phyloP scores from a whole-genome alignment of 2,797 vertebrate species.

The Macropodus opercularis region DNA sequence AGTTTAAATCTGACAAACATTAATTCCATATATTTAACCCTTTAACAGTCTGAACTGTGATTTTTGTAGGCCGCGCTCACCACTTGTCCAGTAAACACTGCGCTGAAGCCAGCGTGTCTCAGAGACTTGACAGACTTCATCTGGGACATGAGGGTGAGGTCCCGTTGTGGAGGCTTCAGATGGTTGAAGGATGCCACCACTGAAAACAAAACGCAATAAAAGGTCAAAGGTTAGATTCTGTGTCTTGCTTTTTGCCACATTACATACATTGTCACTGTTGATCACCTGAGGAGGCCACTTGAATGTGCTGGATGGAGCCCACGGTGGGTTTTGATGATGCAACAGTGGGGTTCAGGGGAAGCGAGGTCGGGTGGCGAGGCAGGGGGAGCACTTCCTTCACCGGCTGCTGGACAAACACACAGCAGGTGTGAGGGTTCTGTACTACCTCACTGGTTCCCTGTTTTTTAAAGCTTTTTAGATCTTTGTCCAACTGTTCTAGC shows the following conservation, averaged over 20 bases:
- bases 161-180: conserved; percentile 68
- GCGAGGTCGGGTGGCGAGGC: conserved; percentile 61
- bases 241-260: background rate
- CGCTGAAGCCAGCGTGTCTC: conserved; percentile 77
- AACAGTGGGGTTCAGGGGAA: conserved; percentile 37
- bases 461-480: too few species aligned
- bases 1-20: too few species aligned
- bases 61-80: conserved; percentile 37
- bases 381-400: conserved; percentile 81
- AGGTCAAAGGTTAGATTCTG: conserved; percentile 10
- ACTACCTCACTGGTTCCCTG: too few species aligned
- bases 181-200: conserved; percentile 77
- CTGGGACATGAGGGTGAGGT: conserved; percentile 66
- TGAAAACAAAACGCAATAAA: conserved; percentile 42
- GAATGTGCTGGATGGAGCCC: conserved; percentile 75
- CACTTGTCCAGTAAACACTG: conserved; percentile 73
- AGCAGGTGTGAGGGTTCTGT: conserved; percentile 43
- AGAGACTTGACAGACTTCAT: conserved; percentile 73
- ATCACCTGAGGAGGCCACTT: conserved; percentile 80
- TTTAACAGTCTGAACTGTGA: background rate
- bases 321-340: conserved; percentile 43
- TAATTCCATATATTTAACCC: too few species aligned
- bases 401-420: conserved; percentile 71
- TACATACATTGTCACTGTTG: background rate
- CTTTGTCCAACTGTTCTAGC: too few species aligned